Percentiles rank a stretch among this genome's conserved stretches.
These are phyloP conservation scores for Heterodera schachtii DNA, from an alignment of 1,140 invertebrate species.

Conservation along the genomic window DNA sequence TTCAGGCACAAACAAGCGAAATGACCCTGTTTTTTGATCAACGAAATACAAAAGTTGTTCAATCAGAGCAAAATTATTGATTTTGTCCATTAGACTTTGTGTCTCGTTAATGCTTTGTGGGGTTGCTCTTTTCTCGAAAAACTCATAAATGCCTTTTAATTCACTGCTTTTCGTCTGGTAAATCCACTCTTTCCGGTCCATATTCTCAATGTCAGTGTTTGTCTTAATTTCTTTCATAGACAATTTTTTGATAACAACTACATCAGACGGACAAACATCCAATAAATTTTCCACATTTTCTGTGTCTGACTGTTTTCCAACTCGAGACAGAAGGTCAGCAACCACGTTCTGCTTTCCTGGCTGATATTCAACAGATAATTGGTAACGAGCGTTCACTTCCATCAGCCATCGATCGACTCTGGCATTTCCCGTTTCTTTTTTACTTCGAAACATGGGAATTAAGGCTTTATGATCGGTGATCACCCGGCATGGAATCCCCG, in stretches of 20 bases:
- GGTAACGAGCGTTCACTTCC: slow-evolving; percentile 8
- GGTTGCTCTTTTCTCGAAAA: no score
- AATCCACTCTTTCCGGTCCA: background rate
- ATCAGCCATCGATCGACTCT: slow-evolving; percentile 12
- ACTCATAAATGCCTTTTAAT: background rate
- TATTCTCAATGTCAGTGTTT: background rate
- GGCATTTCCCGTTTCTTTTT: slow-evolving; percentile 15
- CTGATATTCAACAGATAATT: slow-evolving; percentile 7
- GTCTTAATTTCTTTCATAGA: background rate
- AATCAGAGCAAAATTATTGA: background rate
- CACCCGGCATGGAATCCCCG: background rate
- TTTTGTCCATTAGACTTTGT: no score
- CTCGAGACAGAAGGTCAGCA: background rate
- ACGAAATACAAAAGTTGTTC: background rate
- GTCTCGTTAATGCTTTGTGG: no score
- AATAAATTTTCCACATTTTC: no score
- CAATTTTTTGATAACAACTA: background rate
- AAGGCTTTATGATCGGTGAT: slow-evolving; percentile 15
- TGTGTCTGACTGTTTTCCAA: background rate
- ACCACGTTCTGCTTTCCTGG: slow-evolving; percentile 8
- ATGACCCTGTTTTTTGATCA: background rate
- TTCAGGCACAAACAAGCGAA: slow-evolving; percentile 9
- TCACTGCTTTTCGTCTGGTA: background rate
- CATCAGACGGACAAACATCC: background rate
- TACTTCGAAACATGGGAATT: background rate